Evolutionary conservation across 2,797 vertebrate species (phyloP), one percentile per base, ranked within the genome.

Genomic region (Gastrophryne carolinensis): DNA sequence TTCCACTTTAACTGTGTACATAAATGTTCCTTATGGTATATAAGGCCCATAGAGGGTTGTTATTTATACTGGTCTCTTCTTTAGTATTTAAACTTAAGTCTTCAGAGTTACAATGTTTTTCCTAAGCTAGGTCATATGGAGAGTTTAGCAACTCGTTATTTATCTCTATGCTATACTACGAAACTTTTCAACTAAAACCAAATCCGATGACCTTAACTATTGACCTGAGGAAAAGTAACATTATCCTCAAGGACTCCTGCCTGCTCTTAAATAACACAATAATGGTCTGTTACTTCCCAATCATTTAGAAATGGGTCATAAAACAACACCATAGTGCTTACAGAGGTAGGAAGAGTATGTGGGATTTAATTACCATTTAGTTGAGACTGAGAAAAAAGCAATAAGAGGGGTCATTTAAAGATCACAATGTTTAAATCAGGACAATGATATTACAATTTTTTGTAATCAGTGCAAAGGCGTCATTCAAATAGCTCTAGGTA

Each of bases 251-350:
- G 75, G 67, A 54, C 64, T 65, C 52, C 52, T 56, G 75, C 52
- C 30, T 65, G 67, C 60, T 71, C 57, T 71, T 57, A 64, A 71
- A 78, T 72, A 64, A 54, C 27, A 50, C 29, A 64, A 71, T 71
- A 65, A 78, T 78, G 50, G 75, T 70, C 75, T 78, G 67, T 71
- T 71, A 71, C 67, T 78, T 78, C 75, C 60, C 30, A 41, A 65
- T 72, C 67, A 47, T 71, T 78, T 78, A 72, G 75, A 49, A 72
- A 78, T 78, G 67, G 67, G 60, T 71, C 67, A 69, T 78, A 72
- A 78, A 72, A 78, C 75, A 50, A 65, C 67, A 65, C 50, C 50
- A 68, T 68, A 69, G 32, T 53, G 73, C 73, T 69, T 62, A 54
- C 44, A 60, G 64, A 61, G 64, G 44, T 61, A 75, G 56, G 56